Conservation (phyloP, 2,113 vertebrate species). For the Podilymbus podiceps region DNA sequence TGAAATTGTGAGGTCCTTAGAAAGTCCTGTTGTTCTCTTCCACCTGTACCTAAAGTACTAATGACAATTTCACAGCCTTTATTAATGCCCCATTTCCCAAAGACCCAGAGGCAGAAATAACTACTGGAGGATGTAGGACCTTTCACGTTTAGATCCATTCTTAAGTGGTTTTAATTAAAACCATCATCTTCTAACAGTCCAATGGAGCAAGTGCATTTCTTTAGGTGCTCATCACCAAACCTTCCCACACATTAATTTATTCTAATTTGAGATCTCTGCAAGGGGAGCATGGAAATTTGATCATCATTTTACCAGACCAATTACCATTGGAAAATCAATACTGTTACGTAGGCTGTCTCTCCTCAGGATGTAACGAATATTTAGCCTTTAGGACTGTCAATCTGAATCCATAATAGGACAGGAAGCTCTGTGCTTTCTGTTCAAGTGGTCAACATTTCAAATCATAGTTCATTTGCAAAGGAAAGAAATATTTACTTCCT, state of each 20-base stretch:
- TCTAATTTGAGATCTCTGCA: background rate
- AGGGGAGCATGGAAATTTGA: background rate
- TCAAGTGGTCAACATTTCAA: background rate
- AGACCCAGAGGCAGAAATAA: background rate
- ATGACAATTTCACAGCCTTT: background rate
- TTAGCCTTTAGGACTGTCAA: background rate
- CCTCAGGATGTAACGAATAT: background rate
- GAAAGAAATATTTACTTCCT: background rate
- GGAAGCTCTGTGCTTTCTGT: background rate
- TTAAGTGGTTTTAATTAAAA: background rate
- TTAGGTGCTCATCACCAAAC: background rate
- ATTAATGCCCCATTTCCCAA: background rate
- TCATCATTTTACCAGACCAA: background rate
- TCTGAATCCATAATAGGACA: background rate
- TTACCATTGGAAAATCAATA: background rate
- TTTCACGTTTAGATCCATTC: background rate
- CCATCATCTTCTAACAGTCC: background rate
- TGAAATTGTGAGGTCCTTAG: background rate
- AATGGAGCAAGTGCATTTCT: background rate
- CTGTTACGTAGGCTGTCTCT: background rate
- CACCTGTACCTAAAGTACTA: background rate
- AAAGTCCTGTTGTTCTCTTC: background rate
- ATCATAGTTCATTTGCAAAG: background rate
- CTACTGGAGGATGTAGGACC: background rate
- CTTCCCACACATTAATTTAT: background rate